Base-by-base conservation (phyloP, 2,888 invertebrate species). In the Oscheius sp. region DNA sequence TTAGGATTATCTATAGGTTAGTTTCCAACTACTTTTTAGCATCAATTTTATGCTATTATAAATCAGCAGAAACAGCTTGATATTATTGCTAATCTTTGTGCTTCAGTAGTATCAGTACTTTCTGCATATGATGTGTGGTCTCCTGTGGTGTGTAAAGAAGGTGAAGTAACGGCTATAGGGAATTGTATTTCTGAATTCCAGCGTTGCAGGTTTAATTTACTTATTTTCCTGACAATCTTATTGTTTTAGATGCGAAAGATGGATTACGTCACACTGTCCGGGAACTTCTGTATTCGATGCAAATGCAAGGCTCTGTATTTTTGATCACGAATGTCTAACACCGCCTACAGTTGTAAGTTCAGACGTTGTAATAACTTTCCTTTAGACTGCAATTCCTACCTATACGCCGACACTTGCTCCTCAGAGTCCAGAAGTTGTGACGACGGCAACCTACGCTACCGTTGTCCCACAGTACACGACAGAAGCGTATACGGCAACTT, bases 261-360 rank as follows among this genome's bases (percentile, higher is more conserved):
- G 68, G 68, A 37, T 37, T 10, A 53, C 69, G 0, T 68, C 70
- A 25, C 71, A 74, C 42, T 79, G 79, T 46, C 79, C 79, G 15
- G 72, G 67, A n/a, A 65, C 70, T 42, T 75, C 79, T 3, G 63
- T 79, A 4, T 79, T 78, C 58, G 78, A 79, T 33, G 53, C 70
- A 0, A 50, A 67, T 5, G 58, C 77, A 46, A 65, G 69, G 20
- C 52, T 79, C 39, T 79, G 79, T 63, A 73, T 79, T 12, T 79
- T 71, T 65, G 74, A 74, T 46, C 48, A 74, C 20, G 71, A 70
- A 29, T 78, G 77, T 48, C 1, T 34, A 3, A 42, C 42, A 42
- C 15, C 37, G 2, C 4, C 33, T 4, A 8, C 23, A 20, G 37
- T 17, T 17, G 29, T 29, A 37, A 25, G 15, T 5, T 37, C 34